Conservation (phyloP, 2,797 vertebrate genomes). For the Garrulus glandarius region DNA sequence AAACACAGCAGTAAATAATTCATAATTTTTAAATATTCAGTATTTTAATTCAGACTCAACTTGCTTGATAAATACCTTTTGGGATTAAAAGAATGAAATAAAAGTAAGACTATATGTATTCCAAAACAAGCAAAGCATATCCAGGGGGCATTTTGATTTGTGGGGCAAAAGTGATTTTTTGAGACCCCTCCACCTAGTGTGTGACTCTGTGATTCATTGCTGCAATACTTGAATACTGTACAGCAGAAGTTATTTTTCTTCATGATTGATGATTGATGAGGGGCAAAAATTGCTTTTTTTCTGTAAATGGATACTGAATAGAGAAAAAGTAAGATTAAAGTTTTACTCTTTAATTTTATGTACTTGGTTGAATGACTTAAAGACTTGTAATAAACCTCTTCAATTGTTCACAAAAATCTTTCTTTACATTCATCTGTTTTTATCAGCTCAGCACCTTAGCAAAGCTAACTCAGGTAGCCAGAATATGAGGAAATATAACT, state of each 20-base stretch:
- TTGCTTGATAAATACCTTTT: background rate
- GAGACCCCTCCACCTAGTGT: background rate
- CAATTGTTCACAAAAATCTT: background rate
- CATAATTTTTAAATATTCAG: background rate
- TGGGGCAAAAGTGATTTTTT: background rate
- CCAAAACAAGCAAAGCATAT: background rate
- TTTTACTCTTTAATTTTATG: background rate
- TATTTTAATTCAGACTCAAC: background rate
- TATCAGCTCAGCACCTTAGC: background rate
- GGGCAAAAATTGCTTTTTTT: background rate
- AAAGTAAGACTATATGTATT: background rate
- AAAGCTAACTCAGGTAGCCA: background rate
- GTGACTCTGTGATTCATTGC: background rate
- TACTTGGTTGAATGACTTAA: background rate
- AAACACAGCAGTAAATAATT: background rate
- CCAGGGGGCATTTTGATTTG: background rate
- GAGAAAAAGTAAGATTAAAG: background rate
- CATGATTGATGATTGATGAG: background rate
- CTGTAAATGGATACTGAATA: background rate
- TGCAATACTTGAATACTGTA: background rate
- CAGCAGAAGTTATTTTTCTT: background rate
- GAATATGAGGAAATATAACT: background rate
- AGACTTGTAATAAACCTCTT: background rate
- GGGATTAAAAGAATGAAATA: background rate
- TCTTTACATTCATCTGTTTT: background rate